Evolutionary conservation across 2,888 invertebrate species (phyloP), one percentile per base, ranked within the genome.

Genomic region (Nymphalis polychloros): DNA sequence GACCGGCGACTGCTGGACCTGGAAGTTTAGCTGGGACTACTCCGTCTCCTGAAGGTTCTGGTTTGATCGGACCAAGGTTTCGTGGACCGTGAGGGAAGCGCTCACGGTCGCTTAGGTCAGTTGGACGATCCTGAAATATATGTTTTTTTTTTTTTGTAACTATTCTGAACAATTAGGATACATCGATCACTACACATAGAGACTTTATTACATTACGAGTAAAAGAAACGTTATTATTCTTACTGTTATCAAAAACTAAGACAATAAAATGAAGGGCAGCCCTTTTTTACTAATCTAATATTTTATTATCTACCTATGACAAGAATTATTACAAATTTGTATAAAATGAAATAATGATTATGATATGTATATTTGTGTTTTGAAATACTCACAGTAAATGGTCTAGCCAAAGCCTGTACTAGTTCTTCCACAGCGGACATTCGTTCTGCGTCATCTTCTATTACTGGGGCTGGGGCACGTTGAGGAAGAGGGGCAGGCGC

Each of bases 51-150:
- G 69, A 69, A 8, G 75, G 75, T 61, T 46, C 80, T 67, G 52
- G 81, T 81, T 90, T 93, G 84, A 90, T 87, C 66, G 87, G 86
- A 41, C 93, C 94, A 23, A 95, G 89, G 68, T 95, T 95, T 1
- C 97, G 93, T 0, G 97, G 97, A 0, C 97, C 97, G 78, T 96
- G 96, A 0, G 96, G 96, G 89, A 97, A 96, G 50, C 95, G 94
- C 49, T 96, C 96, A n/a, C 94, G 93, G 61, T 93, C 93, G 55
- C 91, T 87, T 70, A 93, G 87, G 50, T 93, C 92, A 4, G 93
- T 89, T n/a, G 94, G 92, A 62, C 93, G 90, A 27, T 92, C 92
- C 92, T 92, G 83, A 1, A 83, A 73, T 49, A 16, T 62, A 10
- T 13, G 10, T 23, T 16, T 16, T 49, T 20, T 49, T 20, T 23